These are phyloP conservation scores for Nomada lathburiana DNA, from an alignment of 2,888 invertebrate species.

Conservation along the genomic window DNA sequence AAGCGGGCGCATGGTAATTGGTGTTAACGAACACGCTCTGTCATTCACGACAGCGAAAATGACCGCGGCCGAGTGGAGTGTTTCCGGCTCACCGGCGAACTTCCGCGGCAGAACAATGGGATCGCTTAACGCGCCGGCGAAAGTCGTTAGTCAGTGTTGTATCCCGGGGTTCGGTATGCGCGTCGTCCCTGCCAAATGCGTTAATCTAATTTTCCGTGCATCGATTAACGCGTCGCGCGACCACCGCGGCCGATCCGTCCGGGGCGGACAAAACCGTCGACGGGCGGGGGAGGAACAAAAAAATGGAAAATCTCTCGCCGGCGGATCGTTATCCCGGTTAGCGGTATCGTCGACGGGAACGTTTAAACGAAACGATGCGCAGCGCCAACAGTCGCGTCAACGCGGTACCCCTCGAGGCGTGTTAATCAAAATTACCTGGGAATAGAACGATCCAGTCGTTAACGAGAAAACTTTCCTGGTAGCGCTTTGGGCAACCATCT, in stretches of 20 bases:
- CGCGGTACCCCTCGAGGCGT: not conserved
- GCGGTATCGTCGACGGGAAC: too few relatives aligned
- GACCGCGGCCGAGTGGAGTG: conserved; percentile 70
- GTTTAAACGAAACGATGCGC: too few relatives aligned
- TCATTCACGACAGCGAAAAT: conserved; percentile 73
- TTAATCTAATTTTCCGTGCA: conserved; percentile 70
- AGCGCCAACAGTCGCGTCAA: too few relatives aligned
- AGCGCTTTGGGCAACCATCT: conserved; percentile 25
- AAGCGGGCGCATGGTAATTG: conserved; percentile 66
- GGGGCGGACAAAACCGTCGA: conserved; percentile 25
- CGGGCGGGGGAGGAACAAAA: not conserved
- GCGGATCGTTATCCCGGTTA: not conserved
- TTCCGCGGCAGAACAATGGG: conserved; percentile 74
- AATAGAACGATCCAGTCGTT: conserved; percentile 7
- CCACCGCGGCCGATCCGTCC: conserved; percentile 24
- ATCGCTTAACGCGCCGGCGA: conserved; percentile 75
- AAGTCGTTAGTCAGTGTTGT: conserved; percentile 72
- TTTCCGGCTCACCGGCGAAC: conserved; percentile 73
- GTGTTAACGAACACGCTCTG: conserved; percentile 74
- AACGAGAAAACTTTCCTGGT: conserved; percentile 24
- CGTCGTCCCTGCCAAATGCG: conserved; percentile 60
- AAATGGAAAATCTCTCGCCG: not conserved
- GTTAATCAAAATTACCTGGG: conserved; percentile 38
- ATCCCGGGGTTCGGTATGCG: conserved; percentile 58
- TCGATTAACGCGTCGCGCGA: conserved; percentile 58